Base-by-base conservation (phyloP, 2,113 vertebrate species). In the Nannobrachium achirus region DNA sequence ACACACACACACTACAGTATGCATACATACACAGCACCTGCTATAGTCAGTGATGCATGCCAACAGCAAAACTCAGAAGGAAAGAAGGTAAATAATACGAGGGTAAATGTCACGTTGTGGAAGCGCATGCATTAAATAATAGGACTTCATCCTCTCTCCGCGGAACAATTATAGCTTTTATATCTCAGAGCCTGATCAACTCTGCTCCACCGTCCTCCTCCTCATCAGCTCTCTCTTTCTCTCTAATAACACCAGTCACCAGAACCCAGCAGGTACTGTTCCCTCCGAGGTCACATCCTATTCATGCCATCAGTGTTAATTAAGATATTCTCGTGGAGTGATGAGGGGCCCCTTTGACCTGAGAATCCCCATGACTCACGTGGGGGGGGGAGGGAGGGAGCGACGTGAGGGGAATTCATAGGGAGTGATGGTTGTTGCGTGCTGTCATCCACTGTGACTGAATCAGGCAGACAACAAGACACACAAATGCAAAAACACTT, bases 241-340 rank as follows among this genome's bases (percentile, higher is more conserved):
- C 25, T 50, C 52, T n/a, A 73, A 63, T 20, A 52, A 25, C 69
- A 66, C 42, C 41, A 53, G 65, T 63, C 59, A 66, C 64, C 49
- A 56, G 63, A 52, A 0, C 62, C 20, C 25, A 38, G 13, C 8
- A 8, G 33, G 19, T 20, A 39, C 49, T 44, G 62, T 57, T 56
- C 49, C n/a, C 20, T 40, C n/a, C 18, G 63, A 83, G 82, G 77
- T 79, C 82, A 81, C 71, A 46, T 71, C 67, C 40, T 2, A 48
- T 33, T 67, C 77, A 53, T 72, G 67, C 76, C 73, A 18, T 57
- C 67, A 55, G 65, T 65, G 81, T 76, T 84, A 85, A 89, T 90
- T 84, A 88, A 41, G 61, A 81, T 81, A 58, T 71, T 71, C 75
- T 78, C 67, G 86, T 25, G 62, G 75, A 83, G 68, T 56, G 70